phyloP scores from a whole-genome alignment of 2,113 vertebrate species.

The Thryonomys swinderianus region DNA sequence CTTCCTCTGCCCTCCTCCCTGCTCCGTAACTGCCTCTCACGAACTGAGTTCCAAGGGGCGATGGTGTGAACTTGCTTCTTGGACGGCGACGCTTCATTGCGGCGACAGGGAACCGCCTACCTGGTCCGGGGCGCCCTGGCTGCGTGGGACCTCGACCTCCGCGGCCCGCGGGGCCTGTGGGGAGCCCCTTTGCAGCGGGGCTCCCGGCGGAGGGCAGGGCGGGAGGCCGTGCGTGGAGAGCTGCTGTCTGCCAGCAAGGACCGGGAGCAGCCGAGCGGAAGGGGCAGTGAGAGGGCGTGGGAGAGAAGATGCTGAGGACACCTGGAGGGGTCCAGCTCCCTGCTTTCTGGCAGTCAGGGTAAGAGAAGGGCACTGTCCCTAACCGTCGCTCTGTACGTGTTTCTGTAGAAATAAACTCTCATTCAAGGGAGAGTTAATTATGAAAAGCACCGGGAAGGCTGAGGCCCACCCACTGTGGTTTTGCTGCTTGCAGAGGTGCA shows the following conservation, averaged over 20 bases:
- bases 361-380: background rate
- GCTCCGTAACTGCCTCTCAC: background rate
- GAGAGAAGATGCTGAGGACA: background rate
- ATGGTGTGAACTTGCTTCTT: background rate
- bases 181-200: too few relatives aligned
- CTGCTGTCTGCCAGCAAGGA: background rate
- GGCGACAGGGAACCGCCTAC: background rate
- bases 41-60: too few relatives aligned
- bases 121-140: background rate
- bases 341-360: background rate
- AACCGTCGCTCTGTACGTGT: background rate
- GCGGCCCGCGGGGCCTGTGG: too few relatives aligned
- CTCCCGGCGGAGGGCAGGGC: too few relatives aligned
- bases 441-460: background rate
- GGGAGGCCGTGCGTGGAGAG: background rate
- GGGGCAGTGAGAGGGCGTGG: background rate
- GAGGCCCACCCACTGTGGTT: background rate
- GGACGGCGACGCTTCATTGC: background rate
- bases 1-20: background rate
- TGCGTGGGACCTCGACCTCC: accelerated
- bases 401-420: background rate
- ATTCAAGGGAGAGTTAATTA: background rate
- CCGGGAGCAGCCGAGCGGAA: background rate
- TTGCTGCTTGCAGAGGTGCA: background rate
- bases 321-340: background rate